These are phyloP conservation scores for Danaus plexippus DNA, from an alignment of 1,140 invertebrate species.

Conservation along the genomic window DNA sequence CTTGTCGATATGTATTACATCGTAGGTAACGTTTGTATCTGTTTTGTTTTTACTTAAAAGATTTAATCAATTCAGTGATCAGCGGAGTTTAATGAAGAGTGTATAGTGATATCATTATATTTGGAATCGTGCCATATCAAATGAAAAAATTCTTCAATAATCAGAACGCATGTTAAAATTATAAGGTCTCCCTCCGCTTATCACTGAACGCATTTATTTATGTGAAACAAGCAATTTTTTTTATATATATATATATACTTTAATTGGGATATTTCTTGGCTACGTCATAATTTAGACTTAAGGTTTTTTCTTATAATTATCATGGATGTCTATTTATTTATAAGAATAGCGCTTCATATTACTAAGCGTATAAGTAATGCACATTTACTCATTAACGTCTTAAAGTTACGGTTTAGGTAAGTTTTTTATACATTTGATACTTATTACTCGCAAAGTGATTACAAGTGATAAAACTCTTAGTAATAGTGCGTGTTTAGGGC, in stretches of 20 bases:
- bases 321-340: slow-evolving; percentile 66
- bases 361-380: slow-evolving; percentile 62
- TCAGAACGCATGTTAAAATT: slow-evolving; percentile 29
- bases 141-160: slow-evolving; percentile 35
- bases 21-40: slow-evolving; percentile 41
- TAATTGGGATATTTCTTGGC: slow-evolving; percentile 33
- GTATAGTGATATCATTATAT: slow-evolving; percentile 25
- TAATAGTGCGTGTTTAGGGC: slow-evolving; percentile 59
- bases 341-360: slow-evolving; percentile 60
- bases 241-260: slow-evolving; percentile 10
- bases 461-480: slow-evolving; percentile 67
- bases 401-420: slow-evolving; percentile 60
- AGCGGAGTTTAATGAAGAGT: slow-evolving; percentile 36
- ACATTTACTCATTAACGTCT: slow-evolving; percentile 64
- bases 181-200: slow-evolving; percentile 37
- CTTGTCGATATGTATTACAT: slow-evolving; percentile 55
- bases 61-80: slow-evolving; percentile 46
- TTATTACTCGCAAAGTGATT: slow-evolving; percentile 70
- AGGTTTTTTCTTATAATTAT: slow-evolving; percentile 60
- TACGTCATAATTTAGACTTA: slow-evolving; percentile 55
- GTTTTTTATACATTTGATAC: slow-evolving; percentile 71
- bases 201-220: slow-evolving; percentile 45
- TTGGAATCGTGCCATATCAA: slow-evolving; percentile 67
- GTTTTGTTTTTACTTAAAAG: slow-evolving; percentile 41
- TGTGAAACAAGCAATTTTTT: slow-evolving; percentile 23